Conservation (phyloP, 2,888 invertebrate genomes). For the Idaea straminata region DNA sequence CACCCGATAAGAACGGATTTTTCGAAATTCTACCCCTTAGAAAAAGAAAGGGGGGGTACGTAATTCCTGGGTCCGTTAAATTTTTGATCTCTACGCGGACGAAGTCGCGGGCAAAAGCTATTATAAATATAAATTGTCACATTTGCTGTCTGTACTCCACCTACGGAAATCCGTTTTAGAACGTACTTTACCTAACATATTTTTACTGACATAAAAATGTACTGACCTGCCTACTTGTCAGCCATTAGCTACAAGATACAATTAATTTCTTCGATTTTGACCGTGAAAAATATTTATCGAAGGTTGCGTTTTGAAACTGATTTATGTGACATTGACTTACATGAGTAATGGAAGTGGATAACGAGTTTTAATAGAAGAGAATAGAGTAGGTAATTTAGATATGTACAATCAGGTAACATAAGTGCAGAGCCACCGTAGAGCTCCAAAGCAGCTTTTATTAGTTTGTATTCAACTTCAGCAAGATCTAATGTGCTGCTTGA, state of each 20-base stretch:
- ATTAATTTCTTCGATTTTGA: not conserved
- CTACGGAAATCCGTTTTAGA: not conserved
- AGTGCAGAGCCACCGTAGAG: too few species aligned
- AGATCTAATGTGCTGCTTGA: too few species aligned
- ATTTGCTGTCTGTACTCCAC: not conserved
- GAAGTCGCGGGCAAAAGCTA: too few species aligned
- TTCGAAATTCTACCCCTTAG: too few species aligned
- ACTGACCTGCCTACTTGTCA: not conserved
- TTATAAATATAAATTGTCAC: too few species aligned
- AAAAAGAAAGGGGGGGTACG: too few species aligned
- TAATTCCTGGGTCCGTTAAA: too few species aligned
- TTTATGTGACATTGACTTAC: conserved; percentile 1
- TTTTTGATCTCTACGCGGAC: too few species aligned
- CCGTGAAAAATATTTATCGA: not conserved
- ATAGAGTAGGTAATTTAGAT: not conserved
- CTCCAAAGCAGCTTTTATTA: too few species aligned
- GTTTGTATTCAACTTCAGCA: too few species aligned
- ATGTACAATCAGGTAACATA: too few species aligned
- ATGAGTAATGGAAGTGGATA: not conserved
- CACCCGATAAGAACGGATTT: too few species aligned
- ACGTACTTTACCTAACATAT: not conserved
- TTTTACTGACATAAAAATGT: not conserved
- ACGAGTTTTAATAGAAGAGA: not conserved
- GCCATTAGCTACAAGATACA: not conserved
- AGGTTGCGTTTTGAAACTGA: not conserved